Evolutionary conservation across 2,113 vertebrate species (phyloP).

Genomic region (Cyanoramphus novaezelandiae): DNA sequence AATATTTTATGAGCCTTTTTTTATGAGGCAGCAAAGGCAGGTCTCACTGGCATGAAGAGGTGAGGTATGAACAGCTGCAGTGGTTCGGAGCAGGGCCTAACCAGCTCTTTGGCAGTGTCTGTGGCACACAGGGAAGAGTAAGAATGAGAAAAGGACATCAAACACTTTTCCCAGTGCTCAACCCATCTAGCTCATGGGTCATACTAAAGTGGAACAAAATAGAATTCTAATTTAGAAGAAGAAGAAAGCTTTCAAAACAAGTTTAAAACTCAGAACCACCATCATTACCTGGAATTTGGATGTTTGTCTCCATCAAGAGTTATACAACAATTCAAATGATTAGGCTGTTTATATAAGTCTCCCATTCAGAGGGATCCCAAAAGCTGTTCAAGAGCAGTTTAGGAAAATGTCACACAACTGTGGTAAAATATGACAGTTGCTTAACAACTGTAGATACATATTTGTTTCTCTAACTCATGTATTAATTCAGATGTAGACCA

Average conservation of each 20-base stretch:
- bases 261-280: background rate
- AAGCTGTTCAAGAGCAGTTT: background rate
- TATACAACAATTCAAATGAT: background rate
- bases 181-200: background rate
- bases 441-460: background rate
- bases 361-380: background rate
- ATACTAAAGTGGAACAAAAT: background rate
- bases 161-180: background rate
- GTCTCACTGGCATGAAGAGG: background rate
- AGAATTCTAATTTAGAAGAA: background rate
- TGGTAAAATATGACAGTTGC: background rate
- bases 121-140: accelerated
- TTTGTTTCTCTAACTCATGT: background rate
- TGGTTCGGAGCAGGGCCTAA: background rate
- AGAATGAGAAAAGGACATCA: background rate
- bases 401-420: background rate
- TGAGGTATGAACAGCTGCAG: background rate
- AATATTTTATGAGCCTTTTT: conserved; percentile 26
- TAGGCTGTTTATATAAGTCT: background rate
- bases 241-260: background rate
- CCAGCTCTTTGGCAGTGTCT: background rate
- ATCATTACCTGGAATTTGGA: background rate
- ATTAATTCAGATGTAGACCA: background rate
- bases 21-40: background rate
- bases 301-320: background rate